Conservation (phyloP, 2,888 invertebrate species). For the Troides oblongomaculatus region DNA sequence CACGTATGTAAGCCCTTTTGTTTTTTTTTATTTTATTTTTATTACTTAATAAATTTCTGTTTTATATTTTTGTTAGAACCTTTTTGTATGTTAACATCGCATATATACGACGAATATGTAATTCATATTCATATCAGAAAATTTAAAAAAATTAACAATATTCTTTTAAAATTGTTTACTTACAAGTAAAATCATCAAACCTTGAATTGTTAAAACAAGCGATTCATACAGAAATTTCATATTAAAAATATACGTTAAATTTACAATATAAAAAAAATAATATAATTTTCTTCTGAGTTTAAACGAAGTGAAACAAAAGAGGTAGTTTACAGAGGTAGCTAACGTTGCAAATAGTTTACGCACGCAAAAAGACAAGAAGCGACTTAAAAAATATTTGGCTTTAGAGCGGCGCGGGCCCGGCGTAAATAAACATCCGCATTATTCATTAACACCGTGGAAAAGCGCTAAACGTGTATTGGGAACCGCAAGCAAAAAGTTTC, state of each 20-base stretch:
- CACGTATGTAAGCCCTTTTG: slow-evolving; percentile 75
- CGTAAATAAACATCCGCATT: slow-evolving; percentile 32
- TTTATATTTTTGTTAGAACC: slow-evolving; percentile 6
- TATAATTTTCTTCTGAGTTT: neutral
- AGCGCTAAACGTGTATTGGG: slow-evolving; percentile 25
- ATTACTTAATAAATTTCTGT: slow-evolving; percentile 34
- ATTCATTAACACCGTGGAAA: slow-evolving; percentile 31
- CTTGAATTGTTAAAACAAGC: neutral
- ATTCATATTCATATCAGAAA: no score
- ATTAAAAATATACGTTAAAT: neutral
- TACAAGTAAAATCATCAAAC: no score
- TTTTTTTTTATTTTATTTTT: slow-evolving; percentile 47
- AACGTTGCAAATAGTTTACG: neutral
- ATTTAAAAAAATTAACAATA: no score
- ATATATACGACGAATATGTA: no score
- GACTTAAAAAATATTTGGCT: slow-evolving; percentile 25
- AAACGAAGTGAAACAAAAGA: neutral
- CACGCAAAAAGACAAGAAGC: slow-evolving; percentile 14
- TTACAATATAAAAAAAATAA: neutral
- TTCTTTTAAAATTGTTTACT: no score
- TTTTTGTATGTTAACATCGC: no score
- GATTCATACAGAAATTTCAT: neutral
- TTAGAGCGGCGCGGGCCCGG: slow-evolving; percentile 11
- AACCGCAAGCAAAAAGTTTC: slow-evolving; percentile 25
- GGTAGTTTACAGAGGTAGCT: neutral